Evolutionary conservation across 2,797 vertebrate species (phyloP), one percentile per base, ranked within the genome.

Genomic region (Urocyon cinereoargenteus): DNA sequence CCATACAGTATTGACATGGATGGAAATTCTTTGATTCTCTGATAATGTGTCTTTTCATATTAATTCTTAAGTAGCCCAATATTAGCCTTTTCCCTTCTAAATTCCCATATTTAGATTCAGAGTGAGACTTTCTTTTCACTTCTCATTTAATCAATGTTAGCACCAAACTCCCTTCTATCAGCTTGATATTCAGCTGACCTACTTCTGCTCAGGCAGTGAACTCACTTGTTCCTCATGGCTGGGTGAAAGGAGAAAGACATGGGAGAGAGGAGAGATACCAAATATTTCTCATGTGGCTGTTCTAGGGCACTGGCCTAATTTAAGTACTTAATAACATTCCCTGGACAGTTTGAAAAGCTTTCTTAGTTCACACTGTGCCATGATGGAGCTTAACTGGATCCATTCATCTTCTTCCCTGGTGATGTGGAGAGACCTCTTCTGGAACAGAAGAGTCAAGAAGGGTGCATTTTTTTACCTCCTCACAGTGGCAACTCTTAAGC

Each of bases 91-190:
- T 90, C 72, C 90, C 40, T 95, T 97, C 57, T 88, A 70, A 95
- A 90, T 90, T 93, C 88, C 94, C 96, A 96, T 97, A 98, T 96
- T 98, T 95, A 92, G 95, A 96, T 97, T 94, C 95, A 91, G 73
- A 96, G 75, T 51, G 91, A 97, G 72, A 90, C 92, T 95, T 95
- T 89, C 91, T 94, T 90, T 96, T 95, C 81, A 61, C 68, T 95
- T 94, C 85, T 95, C 82, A 34, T 92, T 70, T 93, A 96, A 96
- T 96, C 96, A 75, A 70, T 14, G 5, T 72, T 97, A 93, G 96
- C 89, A 96, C 85, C 51, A 75, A 93, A 36, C 78, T 64, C 62
- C 91, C 59, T 31, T 89, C 94, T 83, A 78, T 75, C 78, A 88
- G 94, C 51, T 97, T 97, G 90, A 62, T 86, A 96, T 94, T 96